phyloP scores from a whole-genome alignment of 2,888 invertebrate genomes.

The Lacanobia oleracea region DNA sequence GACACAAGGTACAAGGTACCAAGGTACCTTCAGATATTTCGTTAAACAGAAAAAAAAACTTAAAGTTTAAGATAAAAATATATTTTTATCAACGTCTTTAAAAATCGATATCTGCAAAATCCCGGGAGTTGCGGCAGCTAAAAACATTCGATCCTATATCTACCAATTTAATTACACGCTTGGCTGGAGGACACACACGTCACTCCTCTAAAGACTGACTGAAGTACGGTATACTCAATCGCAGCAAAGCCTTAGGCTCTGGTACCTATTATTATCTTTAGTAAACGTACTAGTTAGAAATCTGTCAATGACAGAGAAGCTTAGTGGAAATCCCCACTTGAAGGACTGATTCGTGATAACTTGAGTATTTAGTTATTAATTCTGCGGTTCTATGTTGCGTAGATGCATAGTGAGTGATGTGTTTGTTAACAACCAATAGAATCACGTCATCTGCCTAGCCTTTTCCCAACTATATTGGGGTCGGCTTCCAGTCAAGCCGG shows the following conservation, averaged over 20 bases:
- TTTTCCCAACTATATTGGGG: too few species aligned
- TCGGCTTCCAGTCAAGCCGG: too few species aligned
- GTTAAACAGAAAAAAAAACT: too few species aligned
- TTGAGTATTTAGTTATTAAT: neutral
- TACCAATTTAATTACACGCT: conserved; percentile 3
- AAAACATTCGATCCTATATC: neutral
- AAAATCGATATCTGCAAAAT: neutral
- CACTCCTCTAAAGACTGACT: neutral
- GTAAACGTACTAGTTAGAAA: neutral
- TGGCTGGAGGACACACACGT: neutral
- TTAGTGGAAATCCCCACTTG: neutral
- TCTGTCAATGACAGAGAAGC: conserved; percentile 11
- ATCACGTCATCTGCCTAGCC: too few species aligned
- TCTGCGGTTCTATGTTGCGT: neutral
- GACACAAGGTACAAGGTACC: too few species aligned
- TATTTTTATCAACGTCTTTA: too few species aligned
- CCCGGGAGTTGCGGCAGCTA: neutral
- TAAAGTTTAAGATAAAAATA: too few species aligned
- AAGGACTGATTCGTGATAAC: neutral
- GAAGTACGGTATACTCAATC: neutral
- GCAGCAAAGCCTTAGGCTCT: neutral
- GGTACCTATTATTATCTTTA: neutral
- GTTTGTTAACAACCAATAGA: too few species aligned
- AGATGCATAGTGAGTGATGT: neutral
- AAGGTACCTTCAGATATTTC: too few species aligned